Percentiles rank a stretch among this genome's conserved stretches.
Evolutionary conservation across 2,888 invertebrate genomes (phyloP).

Genomic region (Apantesis nais): DNA sequence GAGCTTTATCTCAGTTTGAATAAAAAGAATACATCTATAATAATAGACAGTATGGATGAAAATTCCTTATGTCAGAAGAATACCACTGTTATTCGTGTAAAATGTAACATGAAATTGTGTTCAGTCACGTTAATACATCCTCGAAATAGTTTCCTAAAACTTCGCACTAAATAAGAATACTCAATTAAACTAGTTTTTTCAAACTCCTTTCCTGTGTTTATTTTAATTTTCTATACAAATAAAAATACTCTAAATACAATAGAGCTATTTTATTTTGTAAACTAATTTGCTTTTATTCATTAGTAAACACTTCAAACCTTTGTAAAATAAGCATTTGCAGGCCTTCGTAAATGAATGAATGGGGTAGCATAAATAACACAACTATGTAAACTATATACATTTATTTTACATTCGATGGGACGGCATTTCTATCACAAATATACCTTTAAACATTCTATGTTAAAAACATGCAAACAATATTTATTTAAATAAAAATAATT

Average conservation of each 20-base stretch:
- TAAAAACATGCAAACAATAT: not conserved
- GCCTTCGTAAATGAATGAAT: not conserved
- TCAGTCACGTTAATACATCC: slow-evolving; percentile 4
- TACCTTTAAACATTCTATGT: not conserved
- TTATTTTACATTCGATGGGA: slow-evolving; percentile 17
- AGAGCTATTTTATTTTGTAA: no score
- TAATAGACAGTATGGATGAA: not conserved
- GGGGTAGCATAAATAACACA: not conserved
- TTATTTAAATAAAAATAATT: not conserved
- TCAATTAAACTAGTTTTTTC: no score
- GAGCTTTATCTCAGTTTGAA: slow-evolving; percentile 1
- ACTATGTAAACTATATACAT: slow-evolving; percentile 5
- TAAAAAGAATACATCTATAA: slow-evolving; percentile 4
- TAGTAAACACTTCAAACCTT: no score
- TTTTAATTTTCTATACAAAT: no score
- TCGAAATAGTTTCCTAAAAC: no score
- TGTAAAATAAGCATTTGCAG: not conserved
- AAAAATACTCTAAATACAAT: no score
- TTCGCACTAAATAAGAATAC: no score
- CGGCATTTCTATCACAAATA: slow-evolving; percentile 12
- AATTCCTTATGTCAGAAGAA: not conserved
- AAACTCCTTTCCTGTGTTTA: no score
- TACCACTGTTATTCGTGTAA: no score
- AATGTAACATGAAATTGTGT: slow-evolving; percentile 8
- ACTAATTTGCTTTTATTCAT: no score